Base-by-base conservation (phyloP, 2,113 vertebrate species). In the Nyctibius bracteatus region DNA sequence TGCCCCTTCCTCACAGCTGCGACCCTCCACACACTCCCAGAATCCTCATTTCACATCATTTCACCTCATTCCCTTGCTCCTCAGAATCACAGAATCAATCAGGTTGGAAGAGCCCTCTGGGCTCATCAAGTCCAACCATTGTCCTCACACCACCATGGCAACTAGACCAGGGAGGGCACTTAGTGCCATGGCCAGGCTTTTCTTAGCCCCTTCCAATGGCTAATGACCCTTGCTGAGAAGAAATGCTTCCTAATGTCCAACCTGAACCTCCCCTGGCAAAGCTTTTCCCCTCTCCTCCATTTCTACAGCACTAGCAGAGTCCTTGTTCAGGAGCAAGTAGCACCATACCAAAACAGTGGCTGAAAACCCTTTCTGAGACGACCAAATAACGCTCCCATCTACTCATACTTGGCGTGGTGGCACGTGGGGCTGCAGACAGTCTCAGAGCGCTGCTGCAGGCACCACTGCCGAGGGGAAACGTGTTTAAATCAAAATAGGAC, bases 391-490 rank as follows among this genome's bases (percentile, higher is more conserved):
- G 0, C 62, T 82, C 30, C 52, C 11, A 5, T 31, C 75, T 24
- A 7, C 44, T 39, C 41, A 8, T 14, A 4, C 35, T 14, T 12
- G 30, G 68, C 30, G n/a, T 5, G 20, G 47, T 8, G 47, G 39
- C 35, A 21, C 0, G 0, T 3, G 51, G 71, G 47, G 51, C 92
- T 41, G 55, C 37, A 19, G 63, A 31, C 30, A 4, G 17, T 2
- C 35, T 22, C 27, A 7, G 47, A 74, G 72, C 44, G 12, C 27
- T 8, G 51, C 41, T 13, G 44, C 30, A 37, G 23, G 41, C 51
- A 30, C 35, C 1, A 4, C 15, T 13, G 25, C 43, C 0, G 0
- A 31, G 37, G 51, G 41, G 16, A 62, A 58, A 51, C 0, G 6
- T 0, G 23, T 33, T 12, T 59, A 35, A 37, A 12, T 3, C 5